Evolutionary conservation across 2,113 vertebrate genomes (phyloP).

Genomic region (Scopus umbretta): DNA sequence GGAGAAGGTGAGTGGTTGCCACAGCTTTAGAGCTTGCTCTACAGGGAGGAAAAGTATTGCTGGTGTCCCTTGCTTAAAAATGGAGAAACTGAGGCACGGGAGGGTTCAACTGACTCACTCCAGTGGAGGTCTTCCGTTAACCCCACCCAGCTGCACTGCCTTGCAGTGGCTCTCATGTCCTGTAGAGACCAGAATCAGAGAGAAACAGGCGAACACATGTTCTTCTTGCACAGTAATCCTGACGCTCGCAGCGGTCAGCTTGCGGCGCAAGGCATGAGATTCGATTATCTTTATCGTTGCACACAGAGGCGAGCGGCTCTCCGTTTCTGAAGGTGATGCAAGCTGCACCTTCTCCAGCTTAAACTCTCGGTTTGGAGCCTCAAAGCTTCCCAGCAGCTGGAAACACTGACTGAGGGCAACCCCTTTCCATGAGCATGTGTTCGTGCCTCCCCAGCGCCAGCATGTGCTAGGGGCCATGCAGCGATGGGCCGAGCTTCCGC

Average conservation of each 20-base stretch:
- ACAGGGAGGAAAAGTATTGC: neutral
- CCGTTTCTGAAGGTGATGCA: accelerated
- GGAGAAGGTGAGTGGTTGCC: neutral
- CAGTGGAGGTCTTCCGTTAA: neutral
- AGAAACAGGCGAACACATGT: neutral
- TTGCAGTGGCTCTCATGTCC: neutral
- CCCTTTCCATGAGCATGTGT: neutral
- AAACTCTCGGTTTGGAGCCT: neutral
- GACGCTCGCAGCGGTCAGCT: accelerated
- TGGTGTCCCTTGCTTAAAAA: neutral
- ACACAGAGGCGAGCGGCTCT: neutral
- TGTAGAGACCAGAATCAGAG: neutral
- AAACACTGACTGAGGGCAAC: neutral
- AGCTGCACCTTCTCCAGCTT: neutral
- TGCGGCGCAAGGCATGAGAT: neutral
- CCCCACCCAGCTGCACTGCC: neutral
- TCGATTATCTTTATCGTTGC: neutral
- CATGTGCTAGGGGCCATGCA: neutral
- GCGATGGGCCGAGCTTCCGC: accelerated
- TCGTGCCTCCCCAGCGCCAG: neutral
- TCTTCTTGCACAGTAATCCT: neutral
- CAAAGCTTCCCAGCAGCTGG: neutral
- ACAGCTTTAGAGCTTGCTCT: neutral
- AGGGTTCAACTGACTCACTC: neutral
- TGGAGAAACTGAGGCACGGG: neutral